A percentile compares a stretch with the other conserved stretches of the same genome.
phyloP scores from a whole-genome alignment of 23 tunicate species.

The Halocynthia aurantium region DNA sequence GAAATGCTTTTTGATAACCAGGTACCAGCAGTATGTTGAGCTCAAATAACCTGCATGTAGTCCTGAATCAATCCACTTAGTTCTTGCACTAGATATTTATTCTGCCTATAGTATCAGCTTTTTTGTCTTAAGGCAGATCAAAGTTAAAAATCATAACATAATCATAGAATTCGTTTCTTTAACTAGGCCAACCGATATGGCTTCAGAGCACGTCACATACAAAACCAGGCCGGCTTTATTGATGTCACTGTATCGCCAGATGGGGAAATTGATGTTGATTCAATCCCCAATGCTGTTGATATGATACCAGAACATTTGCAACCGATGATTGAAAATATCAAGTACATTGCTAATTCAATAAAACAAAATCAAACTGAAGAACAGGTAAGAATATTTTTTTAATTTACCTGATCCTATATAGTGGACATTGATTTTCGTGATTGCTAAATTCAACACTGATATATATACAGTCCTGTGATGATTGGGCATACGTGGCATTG shows the following conservation, averaged over 20 bases:
- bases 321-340: conserved; percentile 40
- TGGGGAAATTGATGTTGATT: background rate
- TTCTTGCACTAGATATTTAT: no score
- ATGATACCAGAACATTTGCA: conserved; percentile 35
- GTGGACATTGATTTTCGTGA: background rate
- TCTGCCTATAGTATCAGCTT: no score
- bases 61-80: background rate
- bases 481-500: conserved; percentile 96
- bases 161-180: background rate
- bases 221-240: conserved; percentile 27
- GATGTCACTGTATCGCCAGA: conserved; percentile 14
- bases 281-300: conserved; percentile 40
- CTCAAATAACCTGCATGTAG: background rate
- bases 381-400: conserved; percentile 27
- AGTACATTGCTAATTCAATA: conserved; percentile 48
- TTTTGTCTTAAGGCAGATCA: background rate
- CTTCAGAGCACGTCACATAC: conserved; percentile 40
- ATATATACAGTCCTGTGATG: conserved; percentile 75
- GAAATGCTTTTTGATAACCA: conserved; percentile 59
- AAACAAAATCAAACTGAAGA: conserved; percentile 58
- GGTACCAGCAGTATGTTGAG: conserved; percentile 12
- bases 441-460: background rate
- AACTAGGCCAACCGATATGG: conserved; percentile 52
- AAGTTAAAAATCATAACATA: background rate
- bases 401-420: background rate